Base-by-base conservation (phyloP, 37 sponge, comb jelly and placozoan genomes). In the Haliclona indistincta region DNA sequence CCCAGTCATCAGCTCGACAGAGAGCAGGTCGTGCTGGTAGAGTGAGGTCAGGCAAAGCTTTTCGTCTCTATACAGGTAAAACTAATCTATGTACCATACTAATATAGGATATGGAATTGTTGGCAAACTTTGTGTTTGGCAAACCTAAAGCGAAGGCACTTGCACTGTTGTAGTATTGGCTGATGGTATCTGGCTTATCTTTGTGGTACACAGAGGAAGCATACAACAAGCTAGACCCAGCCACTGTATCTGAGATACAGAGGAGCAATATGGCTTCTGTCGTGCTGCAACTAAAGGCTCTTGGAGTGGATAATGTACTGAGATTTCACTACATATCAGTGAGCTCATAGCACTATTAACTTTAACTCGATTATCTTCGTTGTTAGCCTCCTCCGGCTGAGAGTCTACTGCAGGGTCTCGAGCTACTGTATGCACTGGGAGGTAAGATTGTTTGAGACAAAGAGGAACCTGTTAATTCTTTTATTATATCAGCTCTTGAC, bases 11-110 rank as follows among this genome's bases (percentile, higher is more conserved):
- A 30, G 94, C 97, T 28, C 26, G 55, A 33, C 97, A 96, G 71
- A 78, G 97, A 29, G 77, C 94, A 55, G 97, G 97, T 10, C 53
- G 97, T 17, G 97, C 97, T 53, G 97, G 97, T 13, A 81, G 97
- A 49, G 73, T 96, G 3, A 62, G 97, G 1, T 89, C 97, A 17
- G 97, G 97, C 23, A 93, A 93, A 56, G 75, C 70, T 15, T 91
- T 70, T 65, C 63, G 96, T 19, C 77, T 91, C 36, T 89, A 89
- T 88, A 79, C 84, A 40, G 76, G 84, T 75, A 54, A 1, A 17
- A 47, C 49, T 47, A 17, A 17, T 47, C 49, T 47, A 47, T 47
- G 49, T 17, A 47, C 13, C 13, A 47, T n/a, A 47, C 49, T 47
- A 17, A 17, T 47, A 47, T 23, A 4, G 35, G 64, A 13, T 20